Evolutionary conservation across 2,888 invertebrate genomes (phyloP), one percentile per base, ranked within the genome.

Genomic region (Platycheirus rosarum): DNA sequence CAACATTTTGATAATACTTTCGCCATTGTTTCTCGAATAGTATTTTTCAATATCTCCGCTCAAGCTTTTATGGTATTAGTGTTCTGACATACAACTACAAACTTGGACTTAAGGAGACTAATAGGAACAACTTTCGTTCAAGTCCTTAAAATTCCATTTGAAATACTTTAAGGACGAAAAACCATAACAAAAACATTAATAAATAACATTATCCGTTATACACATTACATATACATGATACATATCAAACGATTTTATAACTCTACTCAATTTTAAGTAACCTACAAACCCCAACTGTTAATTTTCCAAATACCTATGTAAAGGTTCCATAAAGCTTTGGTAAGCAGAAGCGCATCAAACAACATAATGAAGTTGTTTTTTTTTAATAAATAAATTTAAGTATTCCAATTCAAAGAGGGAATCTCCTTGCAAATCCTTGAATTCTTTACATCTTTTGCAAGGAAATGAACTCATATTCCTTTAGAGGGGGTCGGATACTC

Each of bases 381-480:
- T 44, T 29, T 32, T 51, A 75, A 75, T 80, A 79, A 79, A 69
- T 75, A 60, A 16, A 26, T 51, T 48, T 29, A 66, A 76, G 53
- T 53, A 62, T 63, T 63, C 32, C 44, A 71, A 76, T 66, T 70
- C 65, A 62, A 51, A 65, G 44, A 65, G 29, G 29, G 48, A 65
- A 66, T 80, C 66, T 48, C 46, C 37, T 23, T 69, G 57, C 9
- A 69, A 65, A 74, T 69, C 51, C 60, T 66, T 62, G 70, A 53
- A 80, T 46, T 68, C 48, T 71, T 71, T 44, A 49, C 62, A 68
- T 63, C 57, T 60, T 77, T 37, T 40, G 23, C 57, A 44, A 77
- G 77, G 82, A 82, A 82, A 82, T 82, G 82, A 82, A 82, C 82
- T 82, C 71, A 77, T 77, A 71, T 82, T 68, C 66, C 32, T 42